These are phyloP conservation scores for Ophioninae sp. DNA, from an alignment of 2,888 invertebrate species.

Conservation along the genomic window DNA sequence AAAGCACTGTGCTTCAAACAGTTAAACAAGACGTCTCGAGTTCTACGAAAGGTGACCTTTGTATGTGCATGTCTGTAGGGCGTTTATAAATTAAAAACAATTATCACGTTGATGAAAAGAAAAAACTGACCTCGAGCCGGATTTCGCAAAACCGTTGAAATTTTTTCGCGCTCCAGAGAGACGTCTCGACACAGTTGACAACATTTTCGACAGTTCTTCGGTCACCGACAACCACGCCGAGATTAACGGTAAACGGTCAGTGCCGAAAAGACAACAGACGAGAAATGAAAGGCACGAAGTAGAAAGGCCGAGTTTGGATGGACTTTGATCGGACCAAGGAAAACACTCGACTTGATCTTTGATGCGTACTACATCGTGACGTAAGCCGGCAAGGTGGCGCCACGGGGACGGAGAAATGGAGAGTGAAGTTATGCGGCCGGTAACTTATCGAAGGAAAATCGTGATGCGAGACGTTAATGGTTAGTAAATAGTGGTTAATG, in stretches of 20 bases:
- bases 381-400: background rate
- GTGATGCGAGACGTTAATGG: too few relatives aligned
- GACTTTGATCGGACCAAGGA: slow-evolving; percentile 14
- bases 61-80: too few relatives aligned
- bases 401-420: background rate
- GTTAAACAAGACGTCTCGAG: too few relatives aligned
- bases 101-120: background rate
- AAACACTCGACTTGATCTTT: background rate
- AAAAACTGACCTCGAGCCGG: slow-evolving; percentile 66
- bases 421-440: background rate
- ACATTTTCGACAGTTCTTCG: slow-evolving; percentile 49
- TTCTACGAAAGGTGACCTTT: too few relatives aligned
- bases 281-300: background rate
- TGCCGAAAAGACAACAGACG: background rate
- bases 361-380: background rate
- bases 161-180: slow-evolving; percentile 60
- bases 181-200: slow-evolving; percentile 64
- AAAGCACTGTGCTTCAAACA: too few relatives aligned
- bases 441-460: too few relatives aligned
- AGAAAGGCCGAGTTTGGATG: background rate
- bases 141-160: slow-evolving; percentile 64
- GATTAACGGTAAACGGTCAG: background rate
- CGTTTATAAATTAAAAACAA: too few relatives aligned
- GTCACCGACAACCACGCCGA: background rate
- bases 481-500: too few relatives aligned